Evolutionary conservation across 2,888 invertebrate genomes (phyloP).

Genomic region (Sminthurinus aureus): DNA sequence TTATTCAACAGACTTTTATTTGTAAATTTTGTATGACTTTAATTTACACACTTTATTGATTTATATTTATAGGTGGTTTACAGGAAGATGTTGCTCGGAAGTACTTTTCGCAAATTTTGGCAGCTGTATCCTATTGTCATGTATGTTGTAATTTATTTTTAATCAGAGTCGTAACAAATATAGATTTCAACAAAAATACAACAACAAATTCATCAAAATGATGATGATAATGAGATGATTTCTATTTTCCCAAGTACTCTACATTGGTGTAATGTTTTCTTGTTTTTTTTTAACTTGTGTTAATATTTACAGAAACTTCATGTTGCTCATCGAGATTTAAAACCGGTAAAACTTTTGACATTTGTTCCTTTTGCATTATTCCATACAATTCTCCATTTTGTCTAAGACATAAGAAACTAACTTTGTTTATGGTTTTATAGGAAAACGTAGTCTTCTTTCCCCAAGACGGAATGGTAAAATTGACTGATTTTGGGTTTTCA

Average conservation of each 20-base stretch:
- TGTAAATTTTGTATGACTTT: constrained; percentile 52
- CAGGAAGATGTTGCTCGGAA: constrained; percentile 83
- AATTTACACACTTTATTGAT: constrained; percentile 17
- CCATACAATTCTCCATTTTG: background rate
- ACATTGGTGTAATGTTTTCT: no score
- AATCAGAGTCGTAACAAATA: no score
- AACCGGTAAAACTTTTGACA: constrained; percentile 67
- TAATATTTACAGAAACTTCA: constrained; percentile 70
- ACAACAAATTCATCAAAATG: no score
- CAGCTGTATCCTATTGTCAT: constrained; percentile 96
- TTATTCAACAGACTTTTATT: constrained; percentile 49
- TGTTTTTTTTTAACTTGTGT: no score
- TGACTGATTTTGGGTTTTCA: constrained; percentile 98
- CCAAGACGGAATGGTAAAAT: constrained; percentile 79
- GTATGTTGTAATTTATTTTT: no score
- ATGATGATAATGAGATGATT: no score
- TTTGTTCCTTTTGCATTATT: no score
- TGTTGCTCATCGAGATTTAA: constrained; percentile 90
- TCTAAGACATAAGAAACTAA: background rate
- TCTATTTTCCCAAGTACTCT: no score
- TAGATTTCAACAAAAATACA: no score
- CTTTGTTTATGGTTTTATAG: constrained; percentile 63
- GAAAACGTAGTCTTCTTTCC: constrained; percentile 99
- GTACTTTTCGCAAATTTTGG: constrained; percentile 95
- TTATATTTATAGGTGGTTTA: constrained; percentile 71